Conservation (phyloP, 1,140 invertebrate species). For the Ceratitis capitata region DNA sequence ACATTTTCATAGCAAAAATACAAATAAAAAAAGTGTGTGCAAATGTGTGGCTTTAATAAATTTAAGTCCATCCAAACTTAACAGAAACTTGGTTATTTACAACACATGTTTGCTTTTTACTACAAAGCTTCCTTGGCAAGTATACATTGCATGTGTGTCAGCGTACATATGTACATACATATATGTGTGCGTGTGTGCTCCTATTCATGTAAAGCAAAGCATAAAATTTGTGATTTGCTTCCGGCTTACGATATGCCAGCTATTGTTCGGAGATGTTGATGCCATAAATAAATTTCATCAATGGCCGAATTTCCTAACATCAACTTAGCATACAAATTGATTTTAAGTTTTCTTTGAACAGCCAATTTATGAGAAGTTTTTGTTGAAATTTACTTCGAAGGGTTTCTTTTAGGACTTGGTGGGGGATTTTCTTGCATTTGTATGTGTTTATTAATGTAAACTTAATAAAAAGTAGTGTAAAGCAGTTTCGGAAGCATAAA, state of each 20-base stretch:
- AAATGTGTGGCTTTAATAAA: background rate
- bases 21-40: too few species aligned
- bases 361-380: too few species aligned
- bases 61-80: background rate
- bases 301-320: background rate
- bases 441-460: too few species aligned
- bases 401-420: too few species aligned
- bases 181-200: background rate
- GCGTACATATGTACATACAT: background rate
- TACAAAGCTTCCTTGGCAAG: too few species aligned
- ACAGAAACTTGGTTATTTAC: background rate
- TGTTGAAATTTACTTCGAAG: background rate
- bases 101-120: too few species aligned
- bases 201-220: too few species aligned
- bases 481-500: too few species aligned
- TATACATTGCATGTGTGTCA: background rate
- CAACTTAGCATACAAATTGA: background rate
- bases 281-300: background rate
- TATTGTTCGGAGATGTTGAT: background rate
- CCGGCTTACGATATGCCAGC: background rate
- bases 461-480: too few species aligned
- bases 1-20: too few species aligned
- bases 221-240: background rate
- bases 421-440: too few species aligned
- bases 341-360: background rate